Percentiles rank a stretch among this genome's conserved stretches.
Conservation (phyloP, 2,888 invertebrate genomes). For the Pedicia rivosa region DNA sequence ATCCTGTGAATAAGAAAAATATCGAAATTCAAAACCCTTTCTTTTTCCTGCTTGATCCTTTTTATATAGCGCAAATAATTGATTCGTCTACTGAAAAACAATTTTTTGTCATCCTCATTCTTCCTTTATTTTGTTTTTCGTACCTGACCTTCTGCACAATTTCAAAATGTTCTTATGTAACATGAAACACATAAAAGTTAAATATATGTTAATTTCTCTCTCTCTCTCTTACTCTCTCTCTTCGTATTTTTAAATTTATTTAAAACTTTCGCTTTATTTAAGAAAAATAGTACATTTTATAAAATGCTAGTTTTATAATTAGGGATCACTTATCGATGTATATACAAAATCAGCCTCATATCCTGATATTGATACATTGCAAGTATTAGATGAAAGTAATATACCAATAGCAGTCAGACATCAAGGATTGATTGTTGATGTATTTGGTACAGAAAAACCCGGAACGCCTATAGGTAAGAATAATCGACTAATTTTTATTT, state of each 20-base stretch:
- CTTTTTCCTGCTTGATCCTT: too few relatives aligned
- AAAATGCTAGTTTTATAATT: neutral
- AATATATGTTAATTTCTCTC: neutral
- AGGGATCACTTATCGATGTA: conserved; percentile 13
- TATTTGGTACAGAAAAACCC: conserved; percentile 10
- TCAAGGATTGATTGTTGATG: conserved; percentile 10
- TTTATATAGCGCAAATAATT: too few relatives aligned
- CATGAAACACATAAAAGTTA: too few relatives aligned
- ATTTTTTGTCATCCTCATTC: too few relatives aligned
- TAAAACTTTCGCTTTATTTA: neutral
- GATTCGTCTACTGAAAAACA: too few relatives aligned
- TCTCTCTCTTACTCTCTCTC: neutral
- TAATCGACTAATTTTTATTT: neutral
- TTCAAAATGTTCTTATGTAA: too few relatives aligned
- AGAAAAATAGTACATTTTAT: neutral
- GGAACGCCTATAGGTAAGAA: conserved; percentile 9
- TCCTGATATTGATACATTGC: conserved; percentile 12
- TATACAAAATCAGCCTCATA: conserved; percentile 12
- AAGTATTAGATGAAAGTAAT: conserved; percentile 10
- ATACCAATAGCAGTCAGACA: conserved; percentile 10
- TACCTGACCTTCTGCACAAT: too few relatives aligned
- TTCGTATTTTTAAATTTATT: neutral
- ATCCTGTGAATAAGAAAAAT: too few relatives aligned
- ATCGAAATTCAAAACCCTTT: too few relatives aligned
- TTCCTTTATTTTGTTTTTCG: too few relatives aligned